phyloP scores from a whole-genome alignment of 2,113 vertebrate species.

The Caracal caracal region DNA sequence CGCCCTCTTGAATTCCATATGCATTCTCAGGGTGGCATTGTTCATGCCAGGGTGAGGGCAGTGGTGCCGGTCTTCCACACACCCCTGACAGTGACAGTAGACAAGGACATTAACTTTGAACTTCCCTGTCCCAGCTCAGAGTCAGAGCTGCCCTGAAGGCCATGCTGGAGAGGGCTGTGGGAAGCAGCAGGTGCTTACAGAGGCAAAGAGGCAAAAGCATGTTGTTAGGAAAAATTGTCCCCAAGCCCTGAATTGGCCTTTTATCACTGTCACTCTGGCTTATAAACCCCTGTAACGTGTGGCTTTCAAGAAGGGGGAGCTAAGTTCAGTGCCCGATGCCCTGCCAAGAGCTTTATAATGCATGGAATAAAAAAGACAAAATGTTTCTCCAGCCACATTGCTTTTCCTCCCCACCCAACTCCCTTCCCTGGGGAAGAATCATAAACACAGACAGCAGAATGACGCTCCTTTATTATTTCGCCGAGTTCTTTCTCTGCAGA shows the following conservation, averaged over 20 bases:
- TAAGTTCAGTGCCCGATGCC: neutral
- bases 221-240: conserved; percentile 74
- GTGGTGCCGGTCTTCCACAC: neutral
- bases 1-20: neutral
- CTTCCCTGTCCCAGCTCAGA: neutral
- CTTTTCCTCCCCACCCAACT: conserved; percentile 31
- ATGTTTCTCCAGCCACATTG: conserved; percentile 32
- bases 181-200: conserved; percentile 66
- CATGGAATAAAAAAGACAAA: conserved; percentile 55
- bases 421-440: conserved; percentile 53
- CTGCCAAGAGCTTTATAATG: conserved; percentile 63
- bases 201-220: conserved; percentile 62
- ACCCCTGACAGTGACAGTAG: neutral
- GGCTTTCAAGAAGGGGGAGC: conserved; percentile 34
- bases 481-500: conserved; percentile 57
- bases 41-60: neutral
- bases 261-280: conserved; percentile 56
- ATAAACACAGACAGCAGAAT: conserved; percentile 68
- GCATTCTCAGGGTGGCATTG: neutral
- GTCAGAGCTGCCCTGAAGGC: conserved; percentile 8
- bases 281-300: conserved; percentile 56
- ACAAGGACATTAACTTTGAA: conserved; percentile 54
- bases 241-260: conserved; percentile 64
- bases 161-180: neutral
- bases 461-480: conserved; percentile 69